Evolutionary conservation across 2,888 invertebrate species (phyloP), one percentile per base, ranked within the genome.

Genomic region (Agonopterix arenella): DNA sequence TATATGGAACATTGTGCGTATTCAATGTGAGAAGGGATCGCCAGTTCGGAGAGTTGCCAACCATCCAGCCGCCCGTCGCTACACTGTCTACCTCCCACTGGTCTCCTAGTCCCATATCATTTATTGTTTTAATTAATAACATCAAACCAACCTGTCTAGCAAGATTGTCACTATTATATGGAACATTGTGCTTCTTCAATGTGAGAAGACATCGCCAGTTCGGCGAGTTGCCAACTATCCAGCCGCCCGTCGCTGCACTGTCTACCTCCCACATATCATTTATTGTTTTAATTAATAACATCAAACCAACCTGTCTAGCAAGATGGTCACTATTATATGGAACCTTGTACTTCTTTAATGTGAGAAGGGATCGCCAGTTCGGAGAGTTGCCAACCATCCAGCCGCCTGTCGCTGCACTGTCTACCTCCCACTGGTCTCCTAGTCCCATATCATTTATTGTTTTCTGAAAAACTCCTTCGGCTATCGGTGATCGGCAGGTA

Each of bases 401-500:
- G n/a, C 92, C 90, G 3, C 95, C 96, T 47, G 96, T 92, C 1
- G 95, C 98, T 0, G 97, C 97, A 84, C 98, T 98, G 68, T 98
- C 97, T 3, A 96, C 94, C 54, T 91, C 89, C 97, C 97, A 98
- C 62, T 93, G 73, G 52, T 92, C 84, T 7, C 77, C 73, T 36
- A 93, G 64, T 37, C 91, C 91, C 56, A 90, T 84, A 69, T 96
- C 91, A 63, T 92, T 91, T 0, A 97, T 89, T n/a, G 93, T 84
- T 68, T 97, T 92, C 46, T 90, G 85, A 76, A 98, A 97, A 5
- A 98, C 96, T 2, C 96, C 97, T 78, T 98, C 98, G 2, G 98
- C 98, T 64, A 98, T 98, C 1, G 98, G 97, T 4, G 98, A 98
- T 4, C 98, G 92, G 79, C 98, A 98, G 63, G 97, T 98, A 73